Conservation (phyloP, 2,113 vertebrate species). For the Callaeas wilsoni region DNA sequence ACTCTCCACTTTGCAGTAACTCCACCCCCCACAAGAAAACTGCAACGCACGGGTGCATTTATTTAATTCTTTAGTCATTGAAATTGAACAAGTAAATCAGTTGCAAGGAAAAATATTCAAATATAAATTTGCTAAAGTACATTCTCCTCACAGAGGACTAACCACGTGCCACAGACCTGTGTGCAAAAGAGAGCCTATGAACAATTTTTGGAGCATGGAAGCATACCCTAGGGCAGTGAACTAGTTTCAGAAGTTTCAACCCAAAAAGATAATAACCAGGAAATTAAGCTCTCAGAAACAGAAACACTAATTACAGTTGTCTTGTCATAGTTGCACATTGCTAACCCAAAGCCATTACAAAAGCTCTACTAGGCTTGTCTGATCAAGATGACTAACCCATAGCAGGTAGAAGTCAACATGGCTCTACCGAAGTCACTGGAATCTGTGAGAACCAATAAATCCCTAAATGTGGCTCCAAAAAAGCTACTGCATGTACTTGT, state of each 20-base stretch:
- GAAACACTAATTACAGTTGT: not conserved
- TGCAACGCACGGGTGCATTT: not conserved
- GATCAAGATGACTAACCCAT: not conserved
- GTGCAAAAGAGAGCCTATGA: slow-evolving; percentile 14
- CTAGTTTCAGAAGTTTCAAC: slow-evolving; percentile 18
- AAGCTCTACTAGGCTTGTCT: not conserved
- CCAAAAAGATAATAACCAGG: not conserved
- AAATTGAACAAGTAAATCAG: slow-evolving; percentile 15
- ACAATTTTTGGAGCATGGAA: not conserved
- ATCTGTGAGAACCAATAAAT: not conserved
- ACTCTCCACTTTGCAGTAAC: not conserved
- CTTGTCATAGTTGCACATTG: not conserved
- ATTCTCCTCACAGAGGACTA: slow-evolving; percentile 66
- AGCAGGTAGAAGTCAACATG: not conserved
- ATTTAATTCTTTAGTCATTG: slow-evolving; percentile 36
- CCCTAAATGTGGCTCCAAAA: not conserved
- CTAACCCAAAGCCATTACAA: not conserved
- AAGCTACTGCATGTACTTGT: not conserved
- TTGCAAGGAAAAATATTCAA: slow-evolving; percentile 28
- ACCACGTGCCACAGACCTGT: slow-evolving; percentile 20
- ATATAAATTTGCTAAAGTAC: slow-evolving; percentile 34
- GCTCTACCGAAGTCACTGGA: not conserved
- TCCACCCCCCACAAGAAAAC: not conserved
- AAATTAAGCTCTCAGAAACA: slow-evolving; percentile 1
- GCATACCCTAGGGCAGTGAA: slow-evolving; percentile 18